These are phyloP conservation scores for Osmerus eperlanus DNA, from an alignment of 2,113 vertebrate species.

Conservation along the genomic window DNA sequence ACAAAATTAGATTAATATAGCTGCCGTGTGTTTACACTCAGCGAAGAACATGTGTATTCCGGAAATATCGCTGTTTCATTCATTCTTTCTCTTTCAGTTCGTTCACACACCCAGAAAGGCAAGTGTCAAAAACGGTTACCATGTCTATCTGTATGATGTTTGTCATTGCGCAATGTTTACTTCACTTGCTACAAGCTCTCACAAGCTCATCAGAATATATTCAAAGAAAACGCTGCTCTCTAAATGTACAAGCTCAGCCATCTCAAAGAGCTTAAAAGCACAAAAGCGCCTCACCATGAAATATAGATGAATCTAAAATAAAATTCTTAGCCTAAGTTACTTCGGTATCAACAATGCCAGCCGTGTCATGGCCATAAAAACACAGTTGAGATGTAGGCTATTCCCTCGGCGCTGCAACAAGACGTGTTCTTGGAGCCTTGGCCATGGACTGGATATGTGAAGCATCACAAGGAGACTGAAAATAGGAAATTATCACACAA, in stretches of 20 bases:
- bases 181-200: slow-evolving; percentile 29
- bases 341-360: no score
- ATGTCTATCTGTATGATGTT: slow-evolving; percentile 24
- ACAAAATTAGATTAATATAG: slow-evolving; percentile 31
- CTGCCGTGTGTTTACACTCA: background rate
- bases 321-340: slow-evolving; percentile 19
- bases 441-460: no score
- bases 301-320: slow-evolving; percentile 40
- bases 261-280: slow-evolving; percentile 36
- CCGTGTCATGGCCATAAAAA: background rate
- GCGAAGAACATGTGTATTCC: no score
- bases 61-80: background rate
- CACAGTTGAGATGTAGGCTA: no score
- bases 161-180: slow-evolving; percentile 34
- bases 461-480: no score
- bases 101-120: slow-evolving; percentile 6
- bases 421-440: no score
- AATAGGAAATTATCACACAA: no score
- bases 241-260: slow-evolving; percentile 24
- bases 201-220: slow-evolving; percentile 44
- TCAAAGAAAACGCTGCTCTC: slow-evolving; percentile 27
- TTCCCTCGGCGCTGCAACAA: no score
- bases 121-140: slow-evolving; percentile 19
- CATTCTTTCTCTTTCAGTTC: slow-evolving; percentile 19
- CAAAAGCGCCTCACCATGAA: slow-evolving; percentile 40